Percentiles rank a stretch among this genome's conserved stretches.
These are phyloP conservation scores for Alloscopus bannaensis DNA, from an alignment of 2,888 invertebrate genomes.

Conservation along the genomic window DNA sequence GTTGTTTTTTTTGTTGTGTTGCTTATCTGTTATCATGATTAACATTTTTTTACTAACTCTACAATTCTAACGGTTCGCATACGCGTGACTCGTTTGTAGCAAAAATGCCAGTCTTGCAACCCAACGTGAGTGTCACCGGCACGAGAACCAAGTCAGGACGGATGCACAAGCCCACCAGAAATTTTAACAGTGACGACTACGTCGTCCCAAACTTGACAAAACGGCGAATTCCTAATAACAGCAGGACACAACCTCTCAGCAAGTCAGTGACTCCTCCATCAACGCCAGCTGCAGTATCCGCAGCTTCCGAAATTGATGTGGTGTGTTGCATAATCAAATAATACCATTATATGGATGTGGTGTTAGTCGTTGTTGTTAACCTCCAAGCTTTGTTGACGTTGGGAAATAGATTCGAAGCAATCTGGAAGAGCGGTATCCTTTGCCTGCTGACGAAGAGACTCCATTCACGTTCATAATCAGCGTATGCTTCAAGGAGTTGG, in stretches of 20 bases:
- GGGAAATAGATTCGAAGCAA: conserved; percentile 33
- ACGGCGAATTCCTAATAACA: conserved; percentile 44
- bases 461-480: conserved; percentile 43
- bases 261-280: no score
- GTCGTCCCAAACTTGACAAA: conserved; percentile 49
- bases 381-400: no score
- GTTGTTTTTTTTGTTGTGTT: background rate
- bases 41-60: background rate
- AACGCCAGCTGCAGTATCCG: conserved; percentile 4
- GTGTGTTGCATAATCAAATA: background rate
- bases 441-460: conserved; percentile 16
- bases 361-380: background rate
- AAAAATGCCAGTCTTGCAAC: conserved; percentile 53
- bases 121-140: conserved; percentile 35
- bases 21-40: background rate
- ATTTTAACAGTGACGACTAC: conserved; percentile 55
- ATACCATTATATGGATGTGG: background rate
- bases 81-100: no score
- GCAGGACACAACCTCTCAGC: conserved; percentile 4
- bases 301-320: conserved; percentile 24
- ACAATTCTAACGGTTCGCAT: no score
- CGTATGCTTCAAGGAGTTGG: conserved; percentile 49
- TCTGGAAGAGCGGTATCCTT: conserved; percentile 39
- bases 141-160: conserved; percentile 56
- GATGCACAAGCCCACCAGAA: conserved; percentile 55